phyloP scores from a whole-genome alignment of 2,888 invertebrate species.

The Xestobium rufovillosum region DNA sequence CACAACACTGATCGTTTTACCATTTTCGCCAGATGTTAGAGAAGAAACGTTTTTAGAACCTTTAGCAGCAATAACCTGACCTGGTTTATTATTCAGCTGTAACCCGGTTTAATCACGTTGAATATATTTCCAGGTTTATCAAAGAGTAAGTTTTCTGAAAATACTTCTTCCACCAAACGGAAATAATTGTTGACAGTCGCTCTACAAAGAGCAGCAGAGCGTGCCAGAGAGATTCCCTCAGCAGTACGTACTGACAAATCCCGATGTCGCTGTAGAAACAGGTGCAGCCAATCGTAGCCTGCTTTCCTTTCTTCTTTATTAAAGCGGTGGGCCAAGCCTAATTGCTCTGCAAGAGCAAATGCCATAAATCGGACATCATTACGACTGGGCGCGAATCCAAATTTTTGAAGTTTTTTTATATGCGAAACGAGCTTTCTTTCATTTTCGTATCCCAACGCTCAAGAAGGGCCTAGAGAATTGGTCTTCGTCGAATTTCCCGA shows the following conservation, averaged over 20 bases:
- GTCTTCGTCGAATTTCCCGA: no score
- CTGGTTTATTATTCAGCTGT: no score
- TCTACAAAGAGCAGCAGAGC: conserved; percentile 2
- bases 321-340: conserved; percentile 9
- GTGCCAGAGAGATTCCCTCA: conserved; percentile 11
- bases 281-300: conserved; percentile 14
- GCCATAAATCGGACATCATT: no score
- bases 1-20: no score
- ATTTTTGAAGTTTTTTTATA: no score
- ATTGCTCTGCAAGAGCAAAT: conserved; percentile 5
- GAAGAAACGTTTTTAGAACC: conserved; percentile 20
- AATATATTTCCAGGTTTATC: conserved; percentile 19
- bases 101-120: conserved; percentile 23
- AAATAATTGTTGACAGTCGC: no score
- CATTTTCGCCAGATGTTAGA: conserved; percentile 22
- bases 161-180: no score
- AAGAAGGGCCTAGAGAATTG: no score
- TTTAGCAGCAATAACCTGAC: conserved; percentile 17
- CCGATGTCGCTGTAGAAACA: conserved; percentile 14
- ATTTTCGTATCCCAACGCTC: no score
- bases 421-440: no score
- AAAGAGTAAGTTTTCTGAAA: conserved; percentile 13
- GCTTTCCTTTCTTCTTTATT: conserved; percentile 9
- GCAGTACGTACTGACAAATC: conserved; percentile 9
- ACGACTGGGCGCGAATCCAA: no score